phyloP scores from a whole-genome alignment of 2,113 vertebrate species.

The Aegotheles bennettii region DNA sequence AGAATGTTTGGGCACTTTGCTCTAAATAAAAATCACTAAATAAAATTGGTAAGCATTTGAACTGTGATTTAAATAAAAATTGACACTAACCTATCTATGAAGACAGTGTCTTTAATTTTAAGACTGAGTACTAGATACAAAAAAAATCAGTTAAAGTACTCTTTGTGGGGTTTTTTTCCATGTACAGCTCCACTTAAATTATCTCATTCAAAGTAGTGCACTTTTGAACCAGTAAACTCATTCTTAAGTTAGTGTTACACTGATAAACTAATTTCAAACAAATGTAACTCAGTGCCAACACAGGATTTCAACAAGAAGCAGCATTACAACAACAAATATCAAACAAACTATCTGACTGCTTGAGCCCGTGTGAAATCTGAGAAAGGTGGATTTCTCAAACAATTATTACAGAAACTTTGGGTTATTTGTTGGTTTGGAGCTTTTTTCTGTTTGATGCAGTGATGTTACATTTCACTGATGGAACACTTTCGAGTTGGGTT shows the following conservation, averaged over 20 bases:
- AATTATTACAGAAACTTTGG: not conserved
- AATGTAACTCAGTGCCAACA: conserved; percentile 22
- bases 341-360: conserved; percentile 33
- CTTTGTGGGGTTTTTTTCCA: not conserved
- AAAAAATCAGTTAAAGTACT: not conserved
- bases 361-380: conserved; percentile 37
- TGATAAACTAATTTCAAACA: conserved; percentile 54
- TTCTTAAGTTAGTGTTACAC: not conserved
- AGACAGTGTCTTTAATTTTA: not conserved
- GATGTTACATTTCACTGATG: not conserved
- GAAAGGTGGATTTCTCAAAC: conserved; percentile 27
- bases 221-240: conserved; percentile 28
- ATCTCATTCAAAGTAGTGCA: not conserved
- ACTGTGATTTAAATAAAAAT: not conserved
- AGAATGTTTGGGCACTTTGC: not conserved
- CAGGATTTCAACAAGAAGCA: conserved; percentile 26
- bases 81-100: not conserved
- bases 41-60: not conserved
- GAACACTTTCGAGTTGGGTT: not conserved
- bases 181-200: not conserved
- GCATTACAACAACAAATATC: conserved; percentile 42
- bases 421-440: not conserved
- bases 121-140: not conserved
- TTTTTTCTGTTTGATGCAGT: not conserved
- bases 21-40: not conserved